phyloP scores from a whole-genome alignment of 2,888 invertebrate species.

The Ichneumon xanthorius region DNA sequence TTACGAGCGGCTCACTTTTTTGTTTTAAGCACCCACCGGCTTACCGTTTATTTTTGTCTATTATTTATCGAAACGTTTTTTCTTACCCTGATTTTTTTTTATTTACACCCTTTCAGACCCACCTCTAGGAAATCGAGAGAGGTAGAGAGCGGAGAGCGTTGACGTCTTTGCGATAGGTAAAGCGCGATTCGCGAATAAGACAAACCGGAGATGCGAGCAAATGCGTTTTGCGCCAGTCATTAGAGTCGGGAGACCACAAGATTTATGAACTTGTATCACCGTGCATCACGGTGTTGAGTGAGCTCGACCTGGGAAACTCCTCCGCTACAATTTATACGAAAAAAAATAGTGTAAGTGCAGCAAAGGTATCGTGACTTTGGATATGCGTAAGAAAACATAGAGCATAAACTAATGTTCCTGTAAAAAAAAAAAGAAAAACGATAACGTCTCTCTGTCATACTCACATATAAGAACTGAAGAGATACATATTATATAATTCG shows the following conservation, averaged over 20 bases:
- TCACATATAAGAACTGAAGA: conserved; percentile 36
- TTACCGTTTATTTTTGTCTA: conserved; percentile 43
- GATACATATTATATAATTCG: conserved; percentile 37
- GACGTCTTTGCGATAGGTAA: conserved; percentile 40
- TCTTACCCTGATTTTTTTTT: conserved; percentile 76
- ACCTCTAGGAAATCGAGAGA: conserved; percentile 78
- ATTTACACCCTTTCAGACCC: conserved; percentile 83
- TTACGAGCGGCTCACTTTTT: conserved; percentile 24
- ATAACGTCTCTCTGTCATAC: conserved; percentile 20
- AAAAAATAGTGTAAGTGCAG: conserved; percentile 44
- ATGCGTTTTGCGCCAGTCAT: conserved; percentile 53
- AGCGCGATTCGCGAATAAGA: conserved; percentile 6
- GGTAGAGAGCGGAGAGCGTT: conserved; percentile 40
- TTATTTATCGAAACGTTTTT: conserved; percentile 71
- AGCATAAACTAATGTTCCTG: conserved; percentile 32
- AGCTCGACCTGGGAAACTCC: conserved; percentile 29
- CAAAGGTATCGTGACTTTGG: conserved; percentile 37
- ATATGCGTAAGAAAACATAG: conserved; percentile 15
- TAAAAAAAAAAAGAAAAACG: conserved; percentile 28
- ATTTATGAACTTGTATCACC: conserved; percentile 43
- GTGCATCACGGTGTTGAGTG: conserved; percentile 62
- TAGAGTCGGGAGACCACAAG: conserved; percentile 43
- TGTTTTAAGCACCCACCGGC: conserved; percentile 28
- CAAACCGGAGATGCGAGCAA: conserved; percentile 44
- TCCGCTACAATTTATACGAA: conserved; percentile 8